These are phyloP conservation scores for Lithophane ornitopus DNA, from an alignment of 2,888 invertebrate genomes.

Conservation along the genomic window DNA sequence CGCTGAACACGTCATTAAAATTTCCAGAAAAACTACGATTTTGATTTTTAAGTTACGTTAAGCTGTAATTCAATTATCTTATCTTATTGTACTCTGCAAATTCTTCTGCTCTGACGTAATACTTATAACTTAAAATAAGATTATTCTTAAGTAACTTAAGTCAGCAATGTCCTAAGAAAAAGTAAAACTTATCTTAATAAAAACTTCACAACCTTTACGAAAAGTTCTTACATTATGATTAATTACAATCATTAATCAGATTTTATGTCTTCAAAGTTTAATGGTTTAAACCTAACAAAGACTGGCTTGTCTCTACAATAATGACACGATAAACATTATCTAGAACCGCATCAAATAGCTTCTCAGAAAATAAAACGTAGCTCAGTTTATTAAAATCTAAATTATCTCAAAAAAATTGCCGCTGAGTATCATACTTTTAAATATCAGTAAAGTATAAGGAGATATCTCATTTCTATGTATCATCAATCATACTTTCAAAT, in stretches of 20 bases:
- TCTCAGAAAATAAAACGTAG: conserved; percentile 35
- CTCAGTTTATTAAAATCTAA: conserved; percentile 53
- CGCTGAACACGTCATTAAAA: too few relatives aligned
- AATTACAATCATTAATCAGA: conserved; percentile 40
- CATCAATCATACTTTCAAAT: conserved; percentile 84
- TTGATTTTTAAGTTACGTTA: too few relatives aligned
- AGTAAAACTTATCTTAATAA: not conserved
- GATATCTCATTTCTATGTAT: conserved; percentile 77
- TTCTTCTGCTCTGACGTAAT: not conserved
- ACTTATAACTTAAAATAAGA: not conserved
- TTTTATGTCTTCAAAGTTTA: conserved; percentile 30
- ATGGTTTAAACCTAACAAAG: conserved; percentile 31
- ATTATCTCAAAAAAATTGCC: conserved; percentile 61
- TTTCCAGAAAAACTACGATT: too few relatives aligned
- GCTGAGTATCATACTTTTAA: conserved; percentile 73
- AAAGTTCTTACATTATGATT: conserved; percentile 47
- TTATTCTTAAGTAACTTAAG: conserved; percentile 6
- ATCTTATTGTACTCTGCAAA: not conserved
- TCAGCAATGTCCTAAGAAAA: conserved; percentile 9
- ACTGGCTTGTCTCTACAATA: conserved; percentile 19
- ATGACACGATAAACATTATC: conserved; percentile 41
- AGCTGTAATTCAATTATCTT: too few relatives aligned
- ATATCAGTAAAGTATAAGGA: conserved; percentile 72
- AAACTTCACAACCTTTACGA: conserved; percentile 20
- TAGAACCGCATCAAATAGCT: conserved; percentile 30